Percentiles rank a stretch among this genome's conserved stretches.
phyloP scores from a whole-genome alignment of 2,797 vertebrate species.

The Cuniculus paca region DNA sequence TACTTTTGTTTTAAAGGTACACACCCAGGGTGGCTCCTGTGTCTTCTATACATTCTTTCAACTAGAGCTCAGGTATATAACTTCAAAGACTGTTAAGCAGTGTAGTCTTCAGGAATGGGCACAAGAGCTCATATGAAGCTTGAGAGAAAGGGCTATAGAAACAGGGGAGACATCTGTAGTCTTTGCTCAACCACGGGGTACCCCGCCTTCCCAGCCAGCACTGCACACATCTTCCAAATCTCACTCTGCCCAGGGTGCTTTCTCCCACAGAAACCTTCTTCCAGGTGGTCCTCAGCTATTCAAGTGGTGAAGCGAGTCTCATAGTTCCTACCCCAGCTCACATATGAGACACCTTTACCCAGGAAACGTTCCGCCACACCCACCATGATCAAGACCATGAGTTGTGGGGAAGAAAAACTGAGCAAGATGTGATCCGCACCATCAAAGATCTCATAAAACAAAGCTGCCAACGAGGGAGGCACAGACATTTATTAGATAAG shows the following conservation, averaged over 20 bases:
- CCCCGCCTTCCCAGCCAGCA: neutral
- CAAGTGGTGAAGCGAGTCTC: neutral
- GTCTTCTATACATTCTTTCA: neutral
- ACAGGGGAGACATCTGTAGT: neutral
- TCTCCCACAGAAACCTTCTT: neutral
- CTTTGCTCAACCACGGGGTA: neutral
- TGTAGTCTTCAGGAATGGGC: neutral
- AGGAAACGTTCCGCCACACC: neutral
- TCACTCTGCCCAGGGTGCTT: neutral
- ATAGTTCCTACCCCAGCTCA: neutral
- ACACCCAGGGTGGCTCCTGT: neutral
- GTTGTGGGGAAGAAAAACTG: neutral
- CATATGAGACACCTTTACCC: neutral
- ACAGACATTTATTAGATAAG: neutral
- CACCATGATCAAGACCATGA: neutral
- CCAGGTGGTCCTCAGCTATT: neutral
- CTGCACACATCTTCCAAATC: neutral
- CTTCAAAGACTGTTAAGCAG: neutral
- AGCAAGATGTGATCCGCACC: neutral
- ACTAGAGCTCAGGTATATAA: neutral
- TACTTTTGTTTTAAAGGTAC: neutral
- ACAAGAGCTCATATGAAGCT: neutral
- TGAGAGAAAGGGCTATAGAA: neutral
- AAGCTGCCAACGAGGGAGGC: neutral
- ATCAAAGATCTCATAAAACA: neutral